These are phyloP conservation scores for Emys orbicularis DNA, from an alignment of 2,797 vertebrate species.

Conservation along the genomic window DNA sequence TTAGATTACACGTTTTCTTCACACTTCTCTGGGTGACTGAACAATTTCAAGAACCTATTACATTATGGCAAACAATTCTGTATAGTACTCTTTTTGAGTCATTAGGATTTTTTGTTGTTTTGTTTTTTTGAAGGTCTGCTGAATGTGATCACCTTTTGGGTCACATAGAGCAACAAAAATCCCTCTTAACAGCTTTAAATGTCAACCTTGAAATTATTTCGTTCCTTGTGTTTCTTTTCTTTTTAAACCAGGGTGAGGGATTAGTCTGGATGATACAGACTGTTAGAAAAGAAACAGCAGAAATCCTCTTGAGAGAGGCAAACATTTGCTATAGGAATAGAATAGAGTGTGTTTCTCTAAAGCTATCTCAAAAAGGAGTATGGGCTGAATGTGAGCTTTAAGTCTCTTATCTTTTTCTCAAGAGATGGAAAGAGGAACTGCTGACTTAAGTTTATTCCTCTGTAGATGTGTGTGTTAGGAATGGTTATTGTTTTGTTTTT, in stretches of 20 bases:
- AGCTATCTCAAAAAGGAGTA: background rate
- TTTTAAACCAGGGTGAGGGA: background rate
- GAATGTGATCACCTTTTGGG: fast-evolving
- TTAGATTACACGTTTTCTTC: background rate
- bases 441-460: background rate
- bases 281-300: background rate
- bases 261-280: background rate
- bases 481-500: background rate
- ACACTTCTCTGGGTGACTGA: background rate
- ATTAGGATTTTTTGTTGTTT: background rate
- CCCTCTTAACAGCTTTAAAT: background rate
- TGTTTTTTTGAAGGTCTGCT: background rate
- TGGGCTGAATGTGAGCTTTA: background rate
- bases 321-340: background rate
- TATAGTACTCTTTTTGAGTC: fast-evolving
- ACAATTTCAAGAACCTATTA: fast-evolving
- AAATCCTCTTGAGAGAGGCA: background rate
- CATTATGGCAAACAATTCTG: background rate
- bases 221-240: background rate
- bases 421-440: background rate
- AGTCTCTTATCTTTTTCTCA: background rate
- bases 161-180: background rate
- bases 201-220: background rate
- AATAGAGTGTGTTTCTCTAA: background rate
- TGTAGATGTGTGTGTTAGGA: background rate